A percentile compares a stretch with the other conserved stretches of the same genome.
These are phyloP conservation scores for Amphimedon queenslandica DNA, from an alignment of 37 sponge, comb jelly and placozoan genomes.

Conservation along the genomic window DNA sequence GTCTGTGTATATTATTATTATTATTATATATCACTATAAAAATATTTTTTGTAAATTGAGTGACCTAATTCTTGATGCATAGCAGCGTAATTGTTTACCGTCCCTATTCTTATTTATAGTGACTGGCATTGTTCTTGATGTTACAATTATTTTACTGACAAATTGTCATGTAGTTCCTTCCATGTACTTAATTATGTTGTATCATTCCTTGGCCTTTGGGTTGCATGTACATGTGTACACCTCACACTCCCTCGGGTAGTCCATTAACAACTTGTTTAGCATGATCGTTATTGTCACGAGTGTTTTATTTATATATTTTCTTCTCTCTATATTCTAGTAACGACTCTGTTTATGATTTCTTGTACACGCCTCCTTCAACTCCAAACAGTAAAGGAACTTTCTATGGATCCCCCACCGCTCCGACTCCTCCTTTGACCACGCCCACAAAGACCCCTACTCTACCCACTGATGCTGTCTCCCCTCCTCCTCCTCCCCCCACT, in stretches of 20 bases:
- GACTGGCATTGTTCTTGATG: no score
- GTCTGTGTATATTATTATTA: no score
- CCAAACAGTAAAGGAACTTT: not conserved
- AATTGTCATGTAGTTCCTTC: no score
- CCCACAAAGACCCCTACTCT: constrained; percentile 7
- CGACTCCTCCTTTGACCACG: constrained; percentile 7
- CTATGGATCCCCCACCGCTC: constrained; percentile 8
- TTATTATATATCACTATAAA: no score
- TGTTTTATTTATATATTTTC: not conserved
- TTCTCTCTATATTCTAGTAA: constrained; percentile 9
- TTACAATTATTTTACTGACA: no score
- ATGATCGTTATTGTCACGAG: not conserved
- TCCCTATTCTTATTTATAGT: no score
- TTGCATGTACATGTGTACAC: no score
- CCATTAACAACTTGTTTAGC: not conserved
- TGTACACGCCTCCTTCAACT: constrained; percentile 7
- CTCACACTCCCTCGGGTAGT: not conserved
- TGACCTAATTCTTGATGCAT: no score
- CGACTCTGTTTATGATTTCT: constrained; percentile 21
- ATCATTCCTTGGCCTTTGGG: no score
- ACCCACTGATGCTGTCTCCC: not conserved
- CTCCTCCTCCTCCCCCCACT: constrained; percentile 4
- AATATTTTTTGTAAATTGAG: no score
- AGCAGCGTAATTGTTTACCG: no score
- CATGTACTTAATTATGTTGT: no score